Evolutionary conservation across 1,140 invertebrate species (phyloP).

Genomic region (Berghia stephanieae): DNA sequence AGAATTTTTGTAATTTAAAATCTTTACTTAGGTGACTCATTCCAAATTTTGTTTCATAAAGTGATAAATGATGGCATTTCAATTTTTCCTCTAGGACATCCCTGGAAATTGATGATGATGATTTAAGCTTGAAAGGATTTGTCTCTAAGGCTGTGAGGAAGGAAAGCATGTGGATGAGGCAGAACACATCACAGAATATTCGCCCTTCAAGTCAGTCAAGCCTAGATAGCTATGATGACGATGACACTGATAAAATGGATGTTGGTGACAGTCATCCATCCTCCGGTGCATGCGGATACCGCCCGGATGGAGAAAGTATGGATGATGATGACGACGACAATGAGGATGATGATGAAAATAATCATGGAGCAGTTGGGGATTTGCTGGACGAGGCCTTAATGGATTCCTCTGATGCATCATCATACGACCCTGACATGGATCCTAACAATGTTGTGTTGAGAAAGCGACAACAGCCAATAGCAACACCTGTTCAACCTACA

Average conservation of each 20-base stretch:
- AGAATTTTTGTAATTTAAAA: too few species aligned
- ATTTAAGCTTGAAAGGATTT: constrained; percentile 59
- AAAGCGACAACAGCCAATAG: too few species aligned
- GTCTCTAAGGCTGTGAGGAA: constrained; percentile 54
- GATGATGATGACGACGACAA: constrained; percentile 47
- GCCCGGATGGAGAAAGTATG: constrained; percentile 30
- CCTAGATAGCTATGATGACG: constrained; percentile 37
- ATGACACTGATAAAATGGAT: constrained; percentile 22
- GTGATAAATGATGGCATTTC: neutral
- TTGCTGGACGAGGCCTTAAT: constrained; percentile 64
- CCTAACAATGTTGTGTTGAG: constrained; percentile 23
- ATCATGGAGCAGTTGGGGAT: too few species aligned
- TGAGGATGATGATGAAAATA: constrained; percentile 45
- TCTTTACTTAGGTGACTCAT: too few species aligned
- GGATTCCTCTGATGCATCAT: constrained; percentile 22
- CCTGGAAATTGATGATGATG: constrained; percentile 47
- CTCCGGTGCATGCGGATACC: constrained; percentile 22
- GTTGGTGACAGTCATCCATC: neutral
- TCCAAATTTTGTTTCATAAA: too few species aligned
- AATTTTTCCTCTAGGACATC: neutral
- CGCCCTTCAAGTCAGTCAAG: constrained; percentile 39
- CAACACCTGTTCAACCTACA: neutral
- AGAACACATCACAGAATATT: too few species aligned
- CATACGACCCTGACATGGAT: constrained; percentile 31
- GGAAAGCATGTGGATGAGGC: constrained; percentile 51